These are phyloP conservation scores for Pogonophryne albipinna DNA, from an alignment of 2,797 vertebrate species.

Conservation along the genomic window DNA sequence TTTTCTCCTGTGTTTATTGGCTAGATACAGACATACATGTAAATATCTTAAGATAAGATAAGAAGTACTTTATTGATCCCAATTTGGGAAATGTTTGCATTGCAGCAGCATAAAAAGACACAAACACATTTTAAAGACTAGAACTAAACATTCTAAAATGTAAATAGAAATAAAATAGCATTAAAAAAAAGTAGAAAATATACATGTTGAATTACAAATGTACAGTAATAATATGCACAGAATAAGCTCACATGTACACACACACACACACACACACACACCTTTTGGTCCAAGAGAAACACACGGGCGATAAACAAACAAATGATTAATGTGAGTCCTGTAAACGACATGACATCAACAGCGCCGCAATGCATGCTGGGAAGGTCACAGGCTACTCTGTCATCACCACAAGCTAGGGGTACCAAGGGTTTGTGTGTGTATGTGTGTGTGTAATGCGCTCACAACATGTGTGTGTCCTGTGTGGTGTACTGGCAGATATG, in stretches of 20 bases:
- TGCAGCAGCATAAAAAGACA: too few relatives aligned
- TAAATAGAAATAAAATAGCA: too few relatives aligned
- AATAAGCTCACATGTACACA: constrained; percentile 48
- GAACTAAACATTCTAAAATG: too few relatives aligned
- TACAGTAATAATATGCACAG: constrained; percentile 35
- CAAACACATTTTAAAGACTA: too few relatives aligned
- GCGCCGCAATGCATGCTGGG: constrained; percentile 79
- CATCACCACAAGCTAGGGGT: constrained; percentile 67
- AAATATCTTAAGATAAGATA: too few relatives aligned
- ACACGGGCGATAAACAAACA: constrained; percentile 76
- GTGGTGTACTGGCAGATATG: constrained; percentile 82
- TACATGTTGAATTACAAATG: too few relatives aligned
- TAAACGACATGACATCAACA: constrained; percentile 86
- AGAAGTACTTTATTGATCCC: too few relatives aligned
- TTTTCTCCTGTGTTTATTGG: too few relatives aligned
- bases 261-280: constrained; percentile 34
- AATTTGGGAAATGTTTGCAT: too few relatives aligned
- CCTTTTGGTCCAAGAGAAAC: constrained; percentile 40
- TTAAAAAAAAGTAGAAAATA: too few relatives aligned
- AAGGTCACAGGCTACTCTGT: constrained; percentile 84
- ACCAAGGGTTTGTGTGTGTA: constrained; percentile 28
- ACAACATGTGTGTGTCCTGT: constrained; percentile 46
- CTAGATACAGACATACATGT: too few relatives aligned
- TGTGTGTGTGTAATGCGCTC: constrained; percentile 13
- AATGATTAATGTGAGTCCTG: constrained; percentile 92